Percentiles rank a stretch among this genome's conserved stretches.
phyloP scores from a whole-genome alignment of 2,888 invertebrate species.

The Junonia oenone region DNA sequence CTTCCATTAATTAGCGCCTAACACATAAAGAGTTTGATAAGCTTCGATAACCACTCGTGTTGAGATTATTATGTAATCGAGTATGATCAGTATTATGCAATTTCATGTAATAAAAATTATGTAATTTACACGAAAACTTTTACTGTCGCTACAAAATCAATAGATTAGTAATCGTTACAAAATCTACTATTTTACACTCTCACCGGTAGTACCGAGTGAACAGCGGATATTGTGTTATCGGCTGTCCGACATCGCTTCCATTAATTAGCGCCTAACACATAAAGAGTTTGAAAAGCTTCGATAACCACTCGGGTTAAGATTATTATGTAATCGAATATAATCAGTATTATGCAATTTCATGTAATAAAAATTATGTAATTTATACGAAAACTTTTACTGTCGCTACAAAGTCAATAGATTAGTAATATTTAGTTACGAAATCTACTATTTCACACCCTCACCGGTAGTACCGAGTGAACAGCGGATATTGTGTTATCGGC shows the following conservation, averaged over 20 bases:
- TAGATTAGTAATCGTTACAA: neutral
- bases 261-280: slow-evolving; percentile 20
- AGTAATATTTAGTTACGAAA: neutral
- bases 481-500: slow-evolving; percentile 53
- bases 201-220: slow-evolving; percentile 37
- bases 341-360: neutral
- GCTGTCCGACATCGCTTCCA: slow-evolving; percentile 36
- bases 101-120: neutral
- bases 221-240: slow-evolving; percentile 53
- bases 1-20: slow-evolving; percentile 22
- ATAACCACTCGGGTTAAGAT: neutral
- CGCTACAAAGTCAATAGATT: too few relatives aligned
- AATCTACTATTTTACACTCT: neutral
- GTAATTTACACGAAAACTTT: too few relatives aligned
- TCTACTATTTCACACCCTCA: neutral
- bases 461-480: slow-evolving; percentile 36
- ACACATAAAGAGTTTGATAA: neutral
- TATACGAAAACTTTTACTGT: too few relatives aligned
- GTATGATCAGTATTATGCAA: neutral
- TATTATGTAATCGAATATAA: neutral
- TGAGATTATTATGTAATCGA: neutral
- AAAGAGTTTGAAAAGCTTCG: neutral
- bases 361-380: neutral
- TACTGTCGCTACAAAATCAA: too few relatives aligned
- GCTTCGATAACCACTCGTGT: neutral